Evolutionary conservation across 1,140 invertebrate genomes (phyloP).

Genomic region (Sycobia sp.): DNA sequence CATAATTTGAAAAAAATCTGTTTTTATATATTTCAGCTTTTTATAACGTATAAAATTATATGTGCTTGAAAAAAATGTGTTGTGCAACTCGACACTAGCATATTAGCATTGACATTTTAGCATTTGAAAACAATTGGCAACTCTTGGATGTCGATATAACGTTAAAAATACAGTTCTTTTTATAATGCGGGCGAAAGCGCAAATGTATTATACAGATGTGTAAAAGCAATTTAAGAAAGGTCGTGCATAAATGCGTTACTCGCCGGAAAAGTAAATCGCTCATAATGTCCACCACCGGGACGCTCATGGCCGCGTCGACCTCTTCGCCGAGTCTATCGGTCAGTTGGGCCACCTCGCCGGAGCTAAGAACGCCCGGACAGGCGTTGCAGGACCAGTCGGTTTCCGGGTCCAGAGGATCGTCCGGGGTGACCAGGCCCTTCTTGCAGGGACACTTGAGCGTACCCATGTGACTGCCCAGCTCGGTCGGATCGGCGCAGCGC

Average conservation of each 20-base stretch:
- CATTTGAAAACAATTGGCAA: too few species aligned
- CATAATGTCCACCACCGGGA: conserved; percentile 43
- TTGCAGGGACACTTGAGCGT: conserved; percentile 73
- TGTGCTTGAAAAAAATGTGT: too few species aligned
- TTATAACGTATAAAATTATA: too few species aligned
- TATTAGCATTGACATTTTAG: too few species aligned
- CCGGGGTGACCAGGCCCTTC: conserved; percentile 69
- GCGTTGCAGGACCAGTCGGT: conserved; percentile 77
- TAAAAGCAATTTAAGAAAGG: too few species aligned
- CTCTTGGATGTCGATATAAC: too few species aligned
- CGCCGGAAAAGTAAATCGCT: conserved; percentile 52
- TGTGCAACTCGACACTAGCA: too few species aligned
- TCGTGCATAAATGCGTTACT: neutral
- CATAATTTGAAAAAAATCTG: too few species aligned
- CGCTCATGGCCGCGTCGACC: conserved; percentile 68
- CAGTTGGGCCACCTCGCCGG: conserved; percentile 66
- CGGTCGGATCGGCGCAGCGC: conserved; percentile 78
- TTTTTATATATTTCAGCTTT: too few species aligned
- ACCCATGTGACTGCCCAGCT: conserved; percentile 77
- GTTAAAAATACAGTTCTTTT: too few species aligned
- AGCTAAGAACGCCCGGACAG: conserved; percentile 67
- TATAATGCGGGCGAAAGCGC: too few species aligned
- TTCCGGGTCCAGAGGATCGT: conserved; percentile 70
- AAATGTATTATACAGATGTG: too few species aligned
- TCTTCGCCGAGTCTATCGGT: conserved; percentile 74